Conservation (phyloP, 2,113 vertebrate species). For the Cygnus atratus region DNA sequence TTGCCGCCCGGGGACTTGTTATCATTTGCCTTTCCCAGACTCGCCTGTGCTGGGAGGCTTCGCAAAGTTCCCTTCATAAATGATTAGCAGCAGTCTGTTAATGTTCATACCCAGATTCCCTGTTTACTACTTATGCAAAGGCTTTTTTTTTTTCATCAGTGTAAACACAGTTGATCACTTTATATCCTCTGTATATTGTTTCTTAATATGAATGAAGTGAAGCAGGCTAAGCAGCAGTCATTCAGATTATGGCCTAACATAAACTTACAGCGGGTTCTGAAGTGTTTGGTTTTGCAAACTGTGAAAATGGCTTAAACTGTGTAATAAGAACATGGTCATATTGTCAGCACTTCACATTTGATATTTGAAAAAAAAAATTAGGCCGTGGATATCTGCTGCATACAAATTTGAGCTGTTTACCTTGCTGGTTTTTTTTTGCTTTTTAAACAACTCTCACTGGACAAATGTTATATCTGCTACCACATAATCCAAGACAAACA, state of each 20-base stretch:
- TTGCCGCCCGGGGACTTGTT: neutral
- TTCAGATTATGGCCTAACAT: conserved; percentile 26
- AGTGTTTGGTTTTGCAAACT: conserved; percentile 62
- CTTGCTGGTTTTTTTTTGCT: neutral
- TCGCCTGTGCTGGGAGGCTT: neutral
- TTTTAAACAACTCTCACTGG: neutral
- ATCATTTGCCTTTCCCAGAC: neutral
- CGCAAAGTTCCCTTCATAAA: neutral
- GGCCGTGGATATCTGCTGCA: neutral
- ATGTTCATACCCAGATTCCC: neutral
- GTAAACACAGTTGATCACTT: conserved; percentile 67
- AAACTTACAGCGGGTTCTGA: conserved; percentile 31
- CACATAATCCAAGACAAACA: conserved; percentile 59
- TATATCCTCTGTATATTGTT: conserved; percentile 70
- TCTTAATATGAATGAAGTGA: conserved; percentile 61
- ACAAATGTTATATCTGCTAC: conserved; percentile 21
- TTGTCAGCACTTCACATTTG: conserved; percentile 10
- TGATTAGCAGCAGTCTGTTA: neutral
- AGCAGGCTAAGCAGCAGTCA: conserved; percentile 44
- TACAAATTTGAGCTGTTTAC: conserved; percentile 14
- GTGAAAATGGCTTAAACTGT: neutral
- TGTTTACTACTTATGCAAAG: conserved; percentile 1
- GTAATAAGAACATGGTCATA: neutral
- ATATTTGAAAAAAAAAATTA: conserved; percentile 2
- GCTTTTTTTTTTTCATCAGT: neutral